A percentile compares a stretch with the other conserved stretches of the same genome.
Evolutionary conservation across 2,113 vertebrate species (phyloP).

Genomic region (Peromyscus leucopus): DNA sequence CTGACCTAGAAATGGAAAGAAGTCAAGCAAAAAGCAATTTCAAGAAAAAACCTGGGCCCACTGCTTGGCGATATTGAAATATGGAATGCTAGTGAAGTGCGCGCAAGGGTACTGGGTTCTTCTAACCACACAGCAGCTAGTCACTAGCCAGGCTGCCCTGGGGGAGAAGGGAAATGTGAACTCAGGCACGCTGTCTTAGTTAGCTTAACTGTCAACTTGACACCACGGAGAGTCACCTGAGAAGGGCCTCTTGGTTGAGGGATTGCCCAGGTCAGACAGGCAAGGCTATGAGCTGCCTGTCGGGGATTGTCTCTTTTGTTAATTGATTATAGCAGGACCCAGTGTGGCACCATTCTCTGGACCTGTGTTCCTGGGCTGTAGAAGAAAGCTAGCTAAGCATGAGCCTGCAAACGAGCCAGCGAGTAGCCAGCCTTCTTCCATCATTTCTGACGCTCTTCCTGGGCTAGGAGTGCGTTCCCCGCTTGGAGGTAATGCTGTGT

Average conservation of each 20-base stretch:
- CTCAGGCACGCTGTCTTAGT: background rate
- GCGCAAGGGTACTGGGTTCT: background rate
- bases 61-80: background rate
- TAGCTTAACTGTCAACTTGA: background rate
- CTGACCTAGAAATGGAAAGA: background rate
- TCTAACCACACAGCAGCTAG: rapidly evolving
- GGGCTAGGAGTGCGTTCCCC: no score
- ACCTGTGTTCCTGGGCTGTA: background rate
- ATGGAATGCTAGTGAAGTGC: background rate
- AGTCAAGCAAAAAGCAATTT: background rate
- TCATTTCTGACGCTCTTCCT: background rate
- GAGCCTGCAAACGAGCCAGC: background rate
- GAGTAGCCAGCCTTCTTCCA: background rate
- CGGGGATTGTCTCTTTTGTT: background rate
- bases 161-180: background rate
- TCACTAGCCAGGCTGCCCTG: background rate
- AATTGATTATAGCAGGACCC: background rate
- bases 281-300: no score
- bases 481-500: background rate
- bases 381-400: background rate
- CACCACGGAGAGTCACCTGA: background rate
- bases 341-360: background rate
- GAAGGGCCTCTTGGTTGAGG: background rate
- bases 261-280: background rate
- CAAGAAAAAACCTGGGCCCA: background rate